Evolutionary conservation across 2,888 invertebrate species (phyloP).

Genomic region (Hymenopus coronatus): DNA sequence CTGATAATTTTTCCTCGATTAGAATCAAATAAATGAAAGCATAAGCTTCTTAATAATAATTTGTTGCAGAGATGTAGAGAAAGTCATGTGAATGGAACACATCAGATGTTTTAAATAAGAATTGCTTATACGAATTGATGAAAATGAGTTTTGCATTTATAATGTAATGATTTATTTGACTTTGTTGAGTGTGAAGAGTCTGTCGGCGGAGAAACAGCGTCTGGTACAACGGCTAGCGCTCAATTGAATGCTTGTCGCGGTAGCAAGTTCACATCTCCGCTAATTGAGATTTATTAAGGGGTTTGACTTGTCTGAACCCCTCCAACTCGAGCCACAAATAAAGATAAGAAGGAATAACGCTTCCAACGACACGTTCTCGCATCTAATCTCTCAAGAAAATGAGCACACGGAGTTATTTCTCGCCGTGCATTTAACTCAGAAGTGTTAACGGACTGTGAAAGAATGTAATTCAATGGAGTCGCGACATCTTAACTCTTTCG

Average conservation of each 20-base stretch:
- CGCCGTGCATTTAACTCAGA: not conserved
- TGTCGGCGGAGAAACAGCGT: not conserved
- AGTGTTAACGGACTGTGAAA: not conserved
- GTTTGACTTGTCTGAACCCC: constrained; percentile 17
- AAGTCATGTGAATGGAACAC: too few species aligned
- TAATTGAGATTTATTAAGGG: constrained; percentile 22
- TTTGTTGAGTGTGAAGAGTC: not conserved
- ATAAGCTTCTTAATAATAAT: too few species aligned
- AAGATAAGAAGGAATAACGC: not conserved
- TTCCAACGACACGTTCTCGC: not conserved
- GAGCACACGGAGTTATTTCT: not conserved
- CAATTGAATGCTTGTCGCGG: not conserved
- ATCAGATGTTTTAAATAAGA: too few species aligned
- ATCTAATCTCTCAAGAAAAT: not conserved
- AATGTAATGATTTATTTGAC: too few species aligned
- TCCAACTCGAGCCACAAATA: constrained; percentile 1
- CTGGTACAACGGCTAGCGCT: not conserved
- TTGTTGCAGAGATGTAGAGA: too few species aligned
- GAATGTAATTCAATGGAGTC: not conserved
- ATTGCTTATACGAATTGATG: too few species aligned
- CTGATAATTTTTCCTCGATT: too few species aligned
- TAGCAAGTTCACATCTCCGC: not conserved
- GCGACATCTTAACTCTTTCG: not conserved
- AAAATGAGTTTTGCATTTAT: too few species aligned
- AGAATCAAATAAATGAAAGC: too few species aligned